phyloP scores from a whole-genome alignment of 1,140 invertebrate genomes.

The Onthophagus taurus region DNA sequence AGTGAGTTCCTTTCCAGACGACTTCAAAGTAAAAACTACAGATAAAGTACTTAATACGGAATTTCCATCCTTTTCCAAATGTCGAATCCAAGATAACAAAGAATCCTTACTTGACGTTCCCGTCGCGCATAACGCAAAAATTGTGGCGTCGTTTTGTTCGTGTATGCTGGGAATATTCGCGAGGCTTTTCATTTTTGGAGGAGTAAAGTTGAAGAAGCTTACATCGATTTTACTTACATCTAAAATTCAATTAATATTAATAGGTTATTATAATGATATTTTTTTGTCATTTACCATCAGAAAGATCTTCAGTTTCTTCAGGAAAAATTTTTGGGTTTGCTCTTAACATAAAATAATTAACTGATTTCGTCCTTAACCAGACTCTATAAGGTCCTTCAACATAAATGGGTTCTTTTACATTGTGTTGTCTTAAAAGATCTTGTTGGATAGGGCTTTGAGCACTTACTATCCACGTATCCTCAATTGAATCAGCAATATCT shows the following conservation, averaged over 20 bases:
- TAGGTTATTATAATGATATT: slow-evolving; percentile 15
- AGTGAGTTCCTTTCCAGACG: slow-evolving; percentile 22
- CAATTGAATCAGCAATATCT: slow-evolving; percentile 64
- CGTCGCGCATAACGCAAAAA: slow-evolving; percentile 58
- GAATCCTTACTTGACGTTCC: slow-evolving; percentile 87
- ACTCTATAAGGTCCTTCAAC: slow-evolving; percentile 83
- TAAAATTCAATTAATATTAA: slow-evolving; percentile 36
- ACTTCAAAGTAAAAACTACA: slow-evolving; percentile 63
- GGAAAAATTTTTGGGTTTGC: slow-evolving; percentile 47
- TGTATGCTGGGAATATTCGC: slow-evolving; percentile 59
- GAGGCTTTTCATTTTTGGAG: slow-evolving; percentile 36
- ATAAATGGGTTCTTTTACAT: slow-evolving; percentile 58
- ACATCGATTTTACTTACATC: slow-evolving; percentile 58
- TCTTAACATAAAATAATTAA: slow-evolving; percentile 81
- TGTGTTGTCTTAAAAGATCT: slow-evolving; percentile 61
- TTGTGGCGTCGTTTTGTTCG: slow-evolving; percentile 88
- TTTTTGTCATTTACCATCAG: slow-evolving; percentile 48
- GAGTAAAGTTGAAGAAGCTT: slow-evolving; percentile 46
- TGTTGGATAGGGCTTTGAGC: slow-evolving; percentile 73
- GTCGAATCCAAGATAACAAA: slow-evolving; percentile 83
- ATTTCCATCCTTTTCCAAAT: slow-evolving; percentile 69
- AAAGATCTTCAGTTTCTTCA: slow-evolving; percentile 38
- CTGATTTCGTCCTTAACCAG: slow-evolving; percentile 62
- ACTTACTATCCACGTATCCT: slow-evolving; percentile 92
- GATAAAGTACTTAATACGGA: slow-evolving; percentile 62